Percentiles rank a stretch among this genome's conserved stretches.
Conservation (phyloP, 2,113 vertebrate genomes). For the Sarotherodon lohbergeri region DNA sequence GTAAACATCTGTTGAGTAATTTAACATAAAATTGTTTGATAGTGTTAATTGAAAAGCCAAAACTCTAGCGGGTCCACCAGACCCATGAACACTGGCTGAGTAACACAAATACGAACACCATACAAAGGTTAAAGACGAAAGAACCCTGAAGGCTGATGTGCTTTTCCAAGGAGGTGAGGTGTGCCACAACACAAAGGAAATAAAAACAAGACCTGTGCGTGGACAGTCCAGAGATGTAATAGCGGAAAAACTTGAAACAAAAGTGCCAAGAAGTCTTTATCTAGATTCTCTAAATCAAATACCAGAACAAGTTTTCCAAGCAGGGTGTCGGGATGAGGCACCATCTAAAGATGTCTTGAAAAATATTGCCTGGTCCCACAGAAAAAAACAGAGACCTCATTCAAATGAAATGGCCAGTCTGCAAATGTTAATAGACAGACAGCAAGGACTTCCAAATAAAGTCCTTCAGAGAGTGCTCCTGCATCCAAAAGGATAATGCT, state of each 20-base stretch:
- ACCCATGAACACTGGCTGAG: no score
- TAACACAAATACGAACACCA: no score
- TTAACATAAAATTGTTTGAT: no score
- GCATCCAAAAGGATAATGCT: background rate
- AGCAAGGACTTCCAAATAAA: background rate
- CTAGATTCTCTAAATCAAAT: background rate
- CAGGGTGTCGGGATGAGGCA: accelerated
- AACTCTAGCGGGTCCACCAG: no score
- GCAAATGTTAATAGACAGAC: background rate
- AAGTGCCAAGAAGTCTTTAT: background rate
- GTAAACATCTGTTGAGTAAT: no score
- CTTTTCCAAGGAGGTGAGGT: background rate
- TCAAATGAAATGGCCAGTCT: background rate
- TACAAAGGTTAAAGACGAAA: accelerated
- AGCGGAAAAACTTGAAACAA: accelerated
- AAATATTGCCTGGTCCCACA: background rate
- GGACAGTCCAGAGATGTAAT: background rate
- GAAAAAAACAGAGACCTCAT: background rate
- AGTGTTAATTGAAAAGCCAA: no score
- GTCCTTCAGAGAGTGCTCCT: background rate
- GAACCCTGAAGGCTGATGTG: background rate
- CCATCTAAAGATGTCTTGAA: accelerated
- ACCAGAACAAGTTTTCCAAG: background rate
- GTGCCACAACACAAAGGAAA: background rate
- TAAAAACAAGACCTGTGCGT: background rate